Evolutionary conservation across 2,113 vertebrate genomes (phyloP).

Genomic region (Callipepla californica): DNA sequence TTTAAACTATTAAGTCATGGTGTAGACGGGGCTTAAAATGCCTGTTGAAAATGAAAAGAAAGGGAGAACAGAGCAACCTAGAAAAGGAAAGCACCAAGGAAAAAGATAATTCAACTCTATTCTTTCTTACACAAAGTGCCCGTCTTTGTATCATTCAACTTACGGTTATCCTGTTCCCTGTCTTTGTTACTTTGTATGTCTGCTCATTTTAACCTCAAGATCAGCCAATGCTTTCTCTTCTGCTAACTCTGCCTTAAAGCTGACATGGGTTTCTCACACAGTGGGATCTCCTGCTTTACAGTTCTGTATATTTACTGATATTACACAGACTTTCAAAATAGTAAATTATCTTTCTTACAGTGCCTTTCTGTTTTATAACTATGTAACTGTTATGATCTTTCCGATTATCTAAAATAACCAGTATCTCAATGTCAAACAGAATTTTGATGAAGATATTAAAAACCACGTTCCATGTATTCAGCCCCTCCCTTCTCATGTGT

Average conservation of each 20-base stretch:
- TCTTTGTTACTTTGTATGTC: not conserved
- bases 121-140: conserved; percentile 4
- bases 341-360: not conserved
- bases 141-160: not conserved
- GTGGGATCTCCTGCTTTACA: not conserved
- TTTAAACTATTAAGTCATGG: not conserved
- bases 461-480: not conserved
- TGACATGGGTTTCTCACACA: not conserved
- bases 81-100: not conserved
- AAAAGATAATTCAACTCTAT: not conserved
- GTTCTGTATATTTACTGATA: not conserved
- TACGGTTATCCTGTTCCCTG: not conserved
- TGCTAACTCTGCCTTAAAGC: not conserved
- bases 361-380: not conserved
- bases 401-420: not conserved
- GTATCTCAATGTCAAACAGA: not conserved
- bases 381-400: not conserved
- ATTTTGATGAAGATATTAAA: not conserved
- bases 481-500: not conserved
- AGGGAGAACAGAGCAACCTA: not conserved
- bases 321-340: not conserved
- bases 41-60: conserved; percentile 9
- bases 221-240: not conserved
- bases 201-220: not conserved
- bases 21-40: not conserved